phyloP scores from a whole-genome alignment of 2,113 vertebrate species.

The Neodontobutis hainanensis region DNA sequence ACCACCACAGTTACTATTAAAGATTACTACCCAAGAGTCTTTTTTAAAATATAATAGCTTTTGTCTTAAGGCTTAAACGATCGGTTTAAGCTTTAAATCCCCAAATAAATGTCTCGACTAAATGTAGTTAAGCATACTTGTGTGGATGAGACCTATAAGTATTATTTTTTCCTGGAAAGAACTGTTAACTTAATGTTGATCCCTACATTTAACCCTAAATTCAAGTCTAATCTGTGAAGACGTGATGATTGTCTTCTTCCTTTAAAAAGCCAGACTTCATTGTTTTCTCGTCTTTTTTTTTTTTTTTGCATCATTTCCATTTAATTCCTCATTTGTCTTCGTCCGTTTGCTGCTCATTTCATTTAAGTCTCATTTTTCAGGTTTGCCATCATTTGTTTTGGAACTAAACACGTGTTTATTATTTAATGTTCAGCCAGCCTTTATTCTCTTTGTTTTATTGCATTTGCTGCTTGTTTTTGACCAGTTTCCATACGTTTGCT shows the following conservation, averaged over 20 bases:
- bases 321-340: constrained; percentile 2
- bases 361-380: not conserved
- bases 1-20: no score
- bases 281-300: not conserved
- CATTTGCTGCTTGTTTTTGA: not conserved
- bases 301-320: not conserved
- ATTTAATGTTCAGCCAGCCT: not conserved
- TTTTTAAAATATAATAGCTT: no score
- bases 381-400: not conserved
- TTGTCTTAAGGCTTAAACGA: no score
- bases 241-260: not conserved
- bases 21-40: no score
- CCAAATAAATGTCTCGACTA: no score
- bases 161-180: no score
- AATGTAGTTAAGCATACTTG: no score
- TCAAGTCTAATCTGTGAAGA: no score
- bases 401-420: not conserved
- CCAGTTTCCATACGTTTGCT: constrained; percentile 23
- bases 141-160: no score
- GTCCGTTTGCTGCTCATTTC: constrained; percentile 16
- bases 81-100: no score
- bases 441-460: not conserved
- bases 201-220: no score
- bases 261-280: constrained; percentile 5
- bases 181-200: no score